phyloP scores from a whole-genome alignment of 2,888 invertebrate genomes.

The Rhyacophila evoluta region DNA sequence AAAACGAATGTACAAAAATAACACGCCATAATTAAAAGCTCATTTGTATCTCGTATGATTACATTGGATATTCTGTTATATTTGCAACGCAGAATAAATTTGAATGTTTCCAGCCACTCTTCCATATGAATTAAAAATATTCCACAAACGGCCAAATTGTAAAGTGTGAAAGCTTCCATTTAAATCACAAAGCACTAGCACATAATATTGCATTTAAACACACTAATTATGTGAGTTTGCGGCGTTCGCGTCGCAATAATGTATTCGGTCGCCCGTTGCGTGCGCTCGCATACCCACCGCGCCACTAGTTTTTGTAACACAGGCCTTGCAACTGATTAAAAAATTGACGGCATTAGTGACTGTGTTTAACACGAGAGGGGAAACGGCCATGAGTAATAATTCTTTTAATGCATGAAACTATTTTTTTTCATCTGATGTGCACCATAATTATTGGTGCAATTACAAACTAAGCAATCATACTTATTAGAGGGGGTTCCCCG shows the following conservation, averaged over 20 bases:
- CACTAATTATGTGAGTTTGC: conserved; percentile 9
- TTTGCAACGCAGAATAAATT: not conserved
- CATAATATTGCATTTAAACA: conserved; percentile 22
- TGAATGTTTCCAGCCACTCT: not conserved
- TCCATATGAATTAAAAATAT: not conserved
- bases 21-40: too few species aligned
- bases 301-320: not conserved
- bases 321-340: conserved; percentile 2
- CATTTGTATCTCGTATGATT: too few species aligned
- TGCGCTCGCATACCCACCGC: not conserved
- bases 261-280: not conserved
- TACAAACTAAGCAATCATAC: not conserved
- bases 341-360: conserved; percentile 6
- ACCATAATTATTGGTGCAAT: not conserved
- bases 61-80: too few species aligned
- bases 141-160: not conserved
- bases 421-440: not conserved
- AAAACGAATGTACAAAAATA: too few species aligned
- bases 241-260: not conserved
- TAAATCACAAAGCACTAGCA: conserved; percentile 22
- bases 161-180: conserved; percentile 5
- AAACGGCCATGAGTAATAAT: conserved; percentile 9
- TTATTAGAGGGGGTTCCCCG: not conserved
- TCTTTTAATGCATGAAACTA: conserved; percentile 1
- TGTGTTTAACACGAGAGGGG: conserved; percentile 18